Evolutionary conservation across 2,797 vertebrate genomes (phyloP), one percentile per base, ranked within the genome.

Genomic region (Pseudochirops corinnae): DNA sequence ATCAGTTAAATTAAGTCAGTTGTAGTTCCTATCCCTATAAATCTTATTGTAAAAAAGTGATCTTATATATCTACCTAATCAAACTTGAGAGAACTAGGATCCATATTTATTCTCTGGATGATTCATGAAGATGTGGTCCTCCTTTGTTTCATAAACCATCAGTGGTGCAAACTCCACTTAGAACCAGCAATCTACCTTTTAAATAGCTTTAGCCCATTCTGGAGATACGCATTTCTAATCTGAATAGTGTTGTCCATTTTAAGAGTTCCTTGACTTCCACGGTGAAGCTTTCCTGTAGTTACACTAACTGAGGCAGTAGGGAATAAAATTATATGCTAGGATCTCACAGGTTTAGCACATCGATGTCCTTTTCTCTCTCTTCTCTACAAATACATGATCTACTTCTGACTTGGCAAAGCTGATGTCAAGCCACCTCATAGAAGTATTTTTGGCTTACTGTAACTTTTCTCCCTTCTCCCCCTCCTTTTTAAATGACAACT

Each of bases 371-470:
- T 82, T 46, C n/a, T 46, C 6, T 87, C 24, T 74, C n/a, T 74
- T 74, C 21, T 26, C 74, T 26, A 24, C 39, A 26, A 82, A 46
- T 46, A 50, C 74, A 12, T 26, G 52, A 50, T 46, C 39, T 50
- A 1, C 21, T 87, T 50, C 24, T 46, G 10, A 82, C 5, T 21
- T 16, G 90, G 39, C 46, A 97, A 96, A 95, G 12, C 39, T 96
- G 74, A 96, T 93, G 94, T 96, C 90, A 96, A 96, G 95, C 57
- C 96, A 55, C n/a, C 91, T 55, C 5, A 92, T 94, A 96, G 46
- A 97, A 97, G 92, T 94, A 39, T 56, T 93, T 95, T 97, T 96
- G 90, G 94, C 58, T 96, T 97, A 94, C n/a, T 96, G 95, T 95
- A 95, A 96, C 96, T 97, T 94, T 2, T 21, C 39, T 95, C 92